Conservation (phyloP, 2,797 vertebrate species). For the Myripristis murdjan region DNA sequence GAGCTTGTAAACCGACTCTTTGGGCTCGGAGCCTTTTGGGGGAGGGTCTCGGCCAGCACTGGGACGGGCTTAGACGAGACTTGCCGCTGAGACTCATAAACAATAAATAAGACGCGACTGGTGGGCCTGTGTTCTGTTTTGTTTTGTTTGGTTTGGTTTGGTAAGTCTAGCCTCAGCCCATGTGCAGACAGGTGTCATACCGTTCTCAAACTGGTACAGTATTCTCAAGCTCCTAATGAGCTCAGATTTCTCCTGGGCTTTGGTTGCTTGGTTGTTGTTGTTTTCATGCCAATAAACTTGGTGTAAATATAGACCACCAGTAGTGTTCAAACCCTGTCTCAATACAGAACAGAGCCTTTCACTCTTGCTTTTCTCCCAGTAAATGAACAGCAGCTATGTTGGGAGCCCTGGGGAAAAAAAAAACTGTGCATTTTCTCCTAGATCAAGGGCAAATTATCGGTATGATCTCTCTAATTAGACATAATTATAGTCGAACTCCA, state of each 20-base stretch:
- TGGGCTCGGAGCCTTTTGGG: neutral
- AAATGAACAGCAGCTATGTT: conserved; percentile 35
- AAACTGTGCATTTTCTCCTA: conserved; percentile 40
- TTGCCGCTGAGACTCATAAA: conserved; percentile 31
- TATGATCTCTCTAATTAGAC: conserved; percentile 73
- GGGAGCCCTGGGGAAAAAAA: conserved; percentile 41
- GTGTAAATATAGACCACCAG: conserved; percentile 67
- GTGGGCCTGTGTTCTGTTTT: conserved; percentile 32
- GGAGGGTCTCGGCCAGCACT: conserved; percentile 21
- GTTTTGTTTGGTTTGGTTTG: too few relatives aligned
- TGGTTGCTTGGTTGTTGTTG: conserved; percentile 65
- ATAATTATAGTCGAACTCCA: conserved; percentile 74
- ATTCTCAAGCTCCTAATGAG: conserved; percentile 56
- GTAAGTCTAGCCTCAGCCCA: conserved; percentile 24
- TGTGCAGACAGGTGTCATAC: conserved; percentile 56
- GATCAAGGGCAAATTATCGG: conserved; percentile 72
- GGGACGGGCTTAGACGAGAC: conserved; percentile 4
- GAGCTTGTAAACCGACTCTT: conserved; percentile 25
- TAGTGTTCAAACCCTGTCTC: conserved; percentile 31
- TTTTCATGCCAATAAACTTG: conserved; percentile 45
- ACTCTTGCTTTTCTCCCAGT: conserved; percentile 40
- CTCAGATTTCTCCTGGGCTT: conserved; percentile 54
- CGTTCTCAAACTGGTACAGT: conserved; percentile 31
- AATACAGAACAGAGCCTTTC: conserved; percentile 27
- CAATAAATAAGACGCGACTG: conserved; percentile 35